These are phyloP conservation scores for Crenuchus spilurus DNA, from an alignment of 2,797 vertebrate species.

Conservation along the genomic window DNA sequence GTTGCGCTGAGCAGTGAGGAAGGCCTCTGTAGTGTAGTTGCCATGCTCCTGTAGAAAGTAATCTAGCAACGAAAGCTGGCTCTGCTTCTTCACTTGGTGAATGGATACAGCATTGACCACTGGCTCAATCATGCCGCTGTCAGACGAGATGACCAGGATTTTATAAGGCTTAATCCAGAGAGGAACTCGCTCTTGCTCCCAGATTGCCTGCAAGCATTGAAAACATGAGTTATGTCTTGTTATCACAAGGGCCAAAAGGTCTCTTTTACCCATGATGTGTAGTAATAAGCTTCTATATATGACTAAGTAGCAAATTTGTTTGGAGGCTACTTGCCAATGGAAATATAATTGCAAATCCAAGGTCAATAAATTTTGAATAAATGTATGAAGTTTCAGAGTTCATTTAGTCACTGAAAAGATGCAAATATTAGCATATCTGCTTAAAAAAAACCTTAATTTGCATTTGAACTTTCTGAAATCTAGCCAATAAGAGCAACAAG, in stretches of 20 bases:
- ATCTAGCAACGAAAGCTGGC: conserved; percentile 89
- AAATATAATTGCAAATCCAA: background rate
- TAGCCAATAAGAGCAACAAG: background rate
- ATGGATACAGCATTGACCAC: conserved; percentile 95
- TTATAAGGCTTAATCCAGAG: conserved; percentile 97
- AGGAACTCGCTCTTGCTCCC: conserved; percentile 92
- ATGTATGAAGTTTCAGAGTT: background rate
- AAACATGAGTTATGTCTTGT: background rate
- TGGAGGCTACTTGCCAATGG: background rate
- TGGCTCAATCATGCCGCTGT: conserved; percentile 97
- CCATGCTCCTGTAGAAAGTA: conserved; percentile 93
- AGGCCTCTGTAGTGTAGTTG: conserved; percentile 86
- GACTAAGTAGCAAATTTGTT: background rate
- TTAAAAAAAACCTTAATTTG: background rate
- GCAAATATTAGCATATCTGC: no score
- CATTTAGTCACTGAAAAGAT: background rate
- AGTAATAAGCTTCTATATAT: background rate
- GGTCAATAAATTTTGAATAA: background rate
- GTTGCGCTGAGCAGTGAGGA: conserved; percentile 91
- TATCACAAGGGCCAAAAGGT: background rate
- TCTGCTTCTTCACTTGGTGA: conserved; percentile 97
- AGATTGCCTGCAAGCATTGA: conserved; percentile 78
- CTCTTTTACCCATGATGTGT: background rate
- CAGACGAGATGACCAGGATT: conserved; percentile 93
- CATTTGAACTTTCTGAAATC: background rate